Base-by-base conservation (phyloP, 2,888 invertebrate genomes). In the Malachius bipustulatus region DNA sequence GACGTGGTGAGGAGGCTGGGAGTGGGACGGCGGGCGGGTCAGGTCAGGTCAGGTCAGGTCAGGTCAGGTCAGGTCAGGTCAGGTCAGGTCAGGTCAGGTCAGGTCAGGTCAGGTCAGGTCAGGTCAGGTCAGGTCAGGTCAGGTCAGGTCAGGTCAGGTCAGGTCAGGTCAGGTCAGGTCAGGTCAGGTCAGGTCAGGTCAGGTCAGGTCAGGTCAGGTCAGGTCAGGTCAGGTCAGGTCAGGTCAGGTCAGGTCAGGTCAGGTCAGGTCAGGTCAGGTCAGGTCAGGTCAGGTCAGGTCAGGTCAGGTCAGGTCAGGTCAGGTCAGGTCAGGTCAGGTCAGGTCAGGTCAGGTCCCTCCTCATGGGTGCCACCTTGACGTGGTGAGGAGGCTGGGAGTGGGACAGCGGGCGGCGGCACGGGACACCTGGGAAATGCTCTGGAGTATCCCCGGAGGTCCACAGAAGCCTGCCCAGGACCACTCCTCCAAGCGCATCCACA, bases 41-140 rank as follows among this genome's bases (percentile, higher is more conserved):
- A 42, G 40, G 39, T 39, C 38, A 42, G 40, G 39, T 39, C 38
- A 42, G 40, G 39, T 39, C 38, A 42, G 40, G 39, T 39, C 38
- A 42, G 40, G 39, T 39, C 38, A 42, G 40, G 39, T 39, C 38
- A 42, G 40, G 39, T 39, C 38, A 42, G 40, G 39, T 39, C 38
- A 42, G 40, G 39, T 39, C 38, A 42, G 40, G 39, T 39, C 38
- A 42, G 40, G 39, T 39, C 38, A 42, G 40, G 39, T 39, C 38
- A 42, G 40, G 39, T 39, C 38, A 42, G 40, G 39, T 39, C 38
- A 42, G 40, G 39, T 42, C 32, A 42, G 40, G 39, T 39, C 32
- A 42, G 33, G 39, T 39, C 32, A 42, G 33, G 39, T 34, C 30
- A 34, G 35, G 35, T 34, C 30, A 34, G 35, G 35, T 34, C 30